These are phyloP conservation scores for Acanthosepion pharaonis DNA, from an alignment of 2,888 invertebrate genomes.

Conservation along the genomic window DNA sequence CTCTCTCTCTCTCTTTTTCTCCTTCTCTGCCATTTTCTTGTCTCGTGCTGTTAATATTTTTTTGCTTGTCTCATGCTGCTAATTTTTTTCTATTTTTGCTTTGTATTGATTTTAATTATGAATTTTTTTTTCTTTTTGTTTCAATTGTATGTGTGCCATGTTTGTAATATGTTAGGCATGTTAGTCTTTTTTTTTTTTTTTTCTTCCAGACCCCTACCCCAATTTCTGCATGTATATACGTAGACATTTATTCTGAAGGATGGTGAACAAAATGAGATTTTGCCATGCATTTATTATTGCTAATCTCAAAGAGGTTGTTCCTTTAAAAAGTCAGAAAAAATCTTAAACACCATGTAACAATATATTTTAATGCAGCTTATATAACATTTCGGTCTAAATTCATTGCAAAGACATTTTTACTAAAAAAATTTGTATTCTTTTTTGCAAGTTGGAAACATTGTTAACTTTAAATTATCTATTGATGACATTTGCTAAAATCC, in stretches of 20 bases:
- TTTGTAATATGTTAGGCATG: not conserved
- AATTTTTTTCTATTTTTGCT: not conserved
- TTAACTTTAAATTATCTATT: no score
- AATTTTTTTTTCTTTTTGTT: not conserved
- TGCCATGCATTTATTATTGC: not conserved
- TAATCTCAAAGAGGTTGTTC: not conserved
- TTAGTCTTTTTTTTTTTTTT: not conserved
- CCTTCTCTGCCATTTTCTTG: not conserved
- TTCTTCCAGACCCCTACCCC: not conserved
- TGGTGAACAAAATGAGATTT: slow-evolving; percentile 11
- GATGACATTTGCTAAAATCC: no score
- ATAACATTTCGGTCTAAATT: no score
- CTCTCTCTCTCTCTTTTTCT: not conserved
- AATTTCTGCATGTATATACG: not conserved
- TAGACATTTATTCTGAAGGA: not conserved
- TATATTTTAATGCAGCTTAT: not conserved
- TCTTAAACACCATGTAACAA: no score
- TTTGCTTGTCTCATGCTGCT: not conserved
- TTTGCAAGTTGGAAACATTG: no score
- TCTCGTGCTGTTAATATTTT: not conserved
- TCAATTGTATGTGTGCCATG: not conserved
- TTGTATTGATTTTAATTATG: not conserved
- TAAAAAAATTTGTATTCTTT: no score
- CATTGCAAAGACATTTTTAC: no score
- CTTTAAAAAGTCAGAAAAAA: not conserved